A percentile compares a stretch with the other conserved stretches of the same genome.
Evolutionary conservation across 2,797 vertebrate species (phyloP).

Genomic region (Alfaro cultratus): DNA sequence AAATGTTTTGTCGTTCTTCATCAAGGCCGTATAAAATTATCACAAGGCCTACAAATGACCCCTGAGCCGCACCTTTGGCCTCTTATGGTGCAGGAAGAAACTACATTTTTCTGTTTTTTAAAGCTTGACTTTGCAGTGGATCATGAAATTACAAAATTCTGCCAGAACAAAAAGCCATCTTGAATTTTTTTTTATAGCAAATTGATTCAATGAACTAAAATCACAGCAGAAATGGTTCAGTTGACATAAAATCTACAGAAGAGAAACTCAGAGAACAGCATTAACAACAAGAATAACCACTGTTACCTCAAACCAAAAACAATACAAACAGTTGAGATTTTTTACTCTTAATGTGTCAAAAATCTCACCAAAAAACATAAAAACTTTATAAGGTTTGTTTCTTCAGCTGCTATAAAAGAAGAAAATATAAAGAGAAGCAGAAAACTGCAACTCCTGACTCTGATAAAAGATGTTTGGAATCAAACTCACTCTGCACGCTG

Average conservation of each 20-base stretch:
- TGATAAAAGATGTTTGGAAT: not conserved
- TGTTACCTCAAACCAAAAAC: not conserved
- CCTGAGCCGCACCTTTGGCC: too few relatives aligned
- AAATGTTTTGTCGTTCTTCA: too few relatives aligned
- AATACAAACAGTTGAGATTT: not conserved
- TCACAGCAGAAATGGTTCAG: not conserved
- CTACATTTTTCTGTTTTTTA: not conserved
- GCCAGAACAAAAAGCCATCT: too few relatives aligned
- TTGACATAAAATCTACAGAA: too few relatives aligned
- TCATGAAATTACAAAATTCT: not conserved
- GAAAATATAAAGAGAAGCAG: not conserved
- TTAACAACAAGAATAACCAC: not conserved
- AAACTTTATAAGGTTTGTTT: not conserved
- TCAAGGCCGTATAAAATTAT: not conserved
- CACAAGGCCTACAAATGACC: too few relatives aligned
- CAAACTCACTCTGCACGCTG: slow-evolving; percentile 92
- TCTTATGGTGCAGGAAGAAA: not conserved
- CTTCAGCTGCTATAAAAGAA: not conserved
- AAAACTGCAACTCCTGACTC: not conserved
- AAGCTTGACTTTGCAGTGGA: too few relatives aligned
- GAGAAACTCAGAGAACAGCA: too few relatives aligned
- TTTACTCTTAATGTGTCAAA: not conserved
- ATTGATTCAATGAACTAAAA: not conserved
- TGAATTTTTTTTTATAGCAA: too few relatives aligned
- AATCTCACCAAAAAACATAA: not conserved